These are phyloP conservation scores for Champsocephalus esox DNA, from an alignment of 2,797 vertebrate species.

Conservation along the genomic window DNA sequence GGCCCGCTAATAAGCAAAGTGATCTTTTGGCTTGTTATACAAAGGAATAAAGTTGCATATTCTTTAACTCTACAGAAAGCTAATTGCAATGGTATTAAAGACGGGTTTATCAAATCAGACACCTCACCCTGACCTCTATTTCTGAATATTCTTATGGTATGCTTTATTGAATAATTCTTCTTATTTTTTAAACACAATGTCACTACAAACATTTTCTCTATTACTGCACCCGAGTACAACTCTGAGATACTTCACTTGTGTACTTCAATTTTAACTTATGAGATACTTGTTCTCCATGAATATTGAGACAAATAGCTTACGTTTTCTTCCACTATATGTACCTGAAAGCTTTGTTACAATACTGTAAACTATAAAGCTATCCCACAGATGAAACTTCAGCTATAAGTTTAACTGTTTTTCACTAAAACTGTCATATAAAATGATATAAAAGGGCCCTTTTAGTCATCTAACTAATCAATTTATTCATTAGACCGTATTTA, in stretches of 20 bases:
- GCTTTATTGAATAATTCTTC: neutral
- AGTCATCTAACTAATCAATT: neutral
- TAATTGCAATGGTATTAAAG: neutral
- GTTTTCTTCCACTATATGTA: neutral
- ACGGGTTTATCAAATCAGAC: neutral
- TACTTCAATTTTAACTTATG: neutral
- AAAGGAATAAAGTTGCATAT: slow-evolving; percentile 17
- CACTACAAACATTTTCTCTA: neutral
- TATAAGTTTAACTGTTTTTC: neutral
- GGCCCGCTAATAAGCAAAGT: slow-evolving; percentile 41
- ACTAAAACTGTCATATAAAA: neutral
- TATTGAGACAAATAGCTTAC: neutral
- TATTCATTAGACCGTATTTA: neutral
- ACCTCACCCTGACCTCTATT: neutral
- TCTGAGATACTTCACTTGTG: neutral
- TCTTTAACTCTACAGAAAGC: neutral
- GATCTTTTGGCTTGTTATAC: slow-evolving; percentile 41
- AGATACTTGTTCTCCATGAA: neutral
- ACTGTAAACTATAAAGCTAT: neutral
- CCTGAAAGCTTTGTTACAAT: neutral
- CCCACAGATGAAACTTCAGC: neutral
- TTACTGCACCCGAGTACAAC: neutral
- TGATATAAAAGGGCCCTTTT: neutral
- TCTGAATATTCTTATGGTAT: neutral
- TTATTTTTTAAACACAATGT: neutral